Evolutionary conservation across 2,113 vertebrate genomes (phyloP).

Genomic region (Delphinapterus leucas): DNA sequence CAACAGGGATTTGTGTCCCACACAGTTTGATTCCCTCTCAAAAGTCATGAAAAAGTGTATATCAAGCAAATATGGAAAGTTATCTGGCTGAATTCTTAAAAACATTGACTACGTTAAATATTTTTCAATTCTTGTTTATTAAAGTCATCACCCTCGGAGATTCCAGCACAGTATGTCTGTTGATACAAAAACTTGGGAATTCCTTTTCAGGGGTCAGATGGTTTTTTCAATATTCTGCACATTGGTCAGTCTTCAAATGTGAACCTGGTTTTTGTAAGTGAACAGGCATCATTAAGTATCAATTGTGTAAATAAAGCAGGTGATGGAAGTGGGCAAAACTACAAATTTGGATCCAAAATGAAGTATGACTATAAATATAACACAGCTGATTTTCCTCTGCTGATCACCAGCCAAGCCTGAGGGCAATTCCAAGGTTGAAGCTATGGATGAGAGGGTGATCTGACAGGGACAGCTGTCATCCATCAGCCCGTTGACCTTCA

Average conservation of each 20-base stretch:
- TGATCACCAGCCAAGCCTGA: slow-evolving; percentile 10
- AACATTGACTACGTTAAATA: not conserved
- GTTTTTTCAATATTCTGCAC: not conserved
- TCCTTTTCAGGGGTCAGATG: not conserved
- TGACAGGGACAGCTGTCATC: slow-evolving; percentile 69
- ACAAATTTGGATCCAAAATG: slow-evolving; percentile 33
- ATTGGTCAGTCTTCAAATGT: not conserved
- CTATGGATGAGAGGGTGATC: slow-evolving; percentile 49
- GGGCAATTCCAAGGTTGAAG: slow-evolving; percentile 47
- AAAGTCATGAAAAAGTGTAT: not conserved
- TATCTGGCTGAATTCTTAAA: not conserved
- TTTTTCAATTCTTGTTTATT: not conserved
- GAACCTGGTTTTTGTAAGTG: not conserved
- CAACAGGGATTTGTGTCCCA: not conserved
- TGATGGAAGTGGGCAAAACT: slow-evolving; percentile 5
- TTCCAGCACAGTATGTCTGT: not conserved
- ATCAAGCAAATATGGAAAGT: not conserved
- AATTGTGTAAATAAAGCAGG: not conserved
- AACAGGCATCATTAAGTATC: not conserved
- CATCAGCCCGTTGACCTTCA: slow-evolving; percentile 66
- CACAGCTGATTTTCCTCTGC: not conserved
- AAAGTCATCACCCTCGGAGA: not conserved
- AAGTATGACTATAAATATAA: slow-evolving; percentile 11
- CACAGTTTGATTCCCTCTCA: not conserved
- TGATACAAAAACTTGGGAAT: not conserved